Percentiles rank a stretch among this genome's conserved stretches.
Conservation (phyloP, 2,888 invertebrate genomes). For the Pollenia angustigena region DNA sequence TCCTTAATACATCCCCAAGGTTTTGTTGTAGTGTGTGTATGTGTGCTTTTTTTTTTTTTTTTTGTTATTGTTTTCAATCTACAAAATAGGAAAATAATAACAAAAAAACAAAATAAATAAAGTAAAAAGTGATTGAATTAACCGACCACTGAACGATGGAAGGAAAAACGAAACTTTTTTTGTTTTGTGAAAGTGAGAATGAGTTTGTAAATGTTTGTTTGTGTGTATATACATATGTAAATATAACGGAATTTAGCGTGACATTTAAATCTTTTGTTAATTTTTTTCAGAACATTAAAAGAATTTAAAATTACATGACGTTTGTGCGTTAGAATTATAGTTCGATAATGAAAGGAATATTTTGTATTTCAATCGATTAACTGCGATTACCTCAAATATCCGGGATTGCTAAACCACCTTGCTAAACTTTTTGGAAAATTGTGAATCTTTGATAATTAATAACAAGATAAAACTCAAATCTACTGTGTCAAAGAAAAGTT, state of each 20-base stretch:
- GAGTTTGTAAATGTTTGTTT: slow-evolving; percentile 31
- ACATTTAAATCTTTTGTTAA: slow-evolving; percentile 38
- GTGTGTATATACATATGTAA: slow-evolving; percentile 67
- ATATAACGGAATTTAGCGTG: slow-evolving; percentile 76
- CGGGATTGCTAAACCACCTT: too few relatives aligned
- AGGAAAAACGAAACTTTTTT: slow-evolving; percentile 29
- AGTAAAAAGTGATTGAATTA: slow-evolving; percentile 37
- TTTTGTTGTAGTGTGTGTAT: slow-evolving; percentile 47
- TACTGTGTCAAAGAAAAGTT: too few relatives aligned
- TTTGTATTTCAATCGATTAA: too few relatives aligned
- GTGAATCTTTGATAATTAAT: too few relatives aligned
- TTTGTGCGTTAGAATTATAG: too few relatives aligned
- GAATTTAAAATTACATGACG: slow-evolving; percentile 7
- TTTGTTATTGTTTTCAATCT: slow-evolving; percentile 60
- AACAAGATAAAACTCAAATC: too few relatives aligned
- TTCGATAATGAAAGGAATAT: too few relatives aligned
- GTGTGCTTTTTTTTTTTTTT: slow-evolving; percentile 23
- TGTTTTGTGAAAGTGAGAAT: slow-evolving; percentile 33
- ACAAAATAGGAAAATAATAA: slow-evolving; percentile 44
- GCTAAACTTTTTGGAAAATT: too few relatives aligned
- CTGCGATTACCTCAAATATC: too few relatives aligned
- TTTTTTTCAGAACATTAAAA: slow-evolving; percentile 34
- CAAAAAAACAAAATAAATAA: slow-evolving; percentile 38
- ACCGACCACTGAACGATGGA: slow-evolving; percentile 34
- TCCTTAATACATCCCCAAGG: slow-evolving; percentile 71